Evolutionary conservation across 2,888 invertebrate genomes (phyloP).

Genomic region (Eretmocerus hayati): DNA sequence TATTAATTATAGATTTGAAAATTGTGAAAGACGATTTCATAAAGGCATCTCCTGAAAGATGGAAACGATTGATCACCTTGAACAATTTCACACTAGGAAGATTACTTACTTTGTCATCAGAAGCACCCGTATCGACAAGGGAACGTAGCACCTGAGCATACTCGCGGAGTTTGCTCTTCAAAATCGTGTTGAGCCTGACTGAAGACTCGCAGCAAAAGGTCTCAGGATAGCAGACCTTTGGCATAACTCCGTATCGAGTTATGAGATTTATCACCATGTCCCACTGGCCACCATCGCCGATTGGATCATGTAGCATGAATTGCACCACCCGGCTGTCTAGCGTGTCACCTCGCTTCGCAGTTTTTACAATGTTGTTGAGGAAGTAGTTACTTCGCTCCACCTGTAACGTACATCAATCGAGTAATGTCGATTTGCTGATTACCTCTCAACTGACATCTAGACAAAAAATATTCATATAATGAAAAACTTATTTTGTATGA

Average conservation of each 20-base stretch:
- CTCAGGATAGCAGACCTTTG: conserved; percentile 83
- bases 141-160: conserved; percentile 68
- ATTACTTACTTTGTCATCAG: conserved; percentile 55
- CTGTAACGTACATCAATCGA: too few species aligned
- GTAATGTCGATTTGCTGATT: too few species aligned
- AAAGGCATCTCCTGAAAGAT: neutral
- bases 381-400: conserved; percentile 82
- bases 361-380: conserved; percentile 72
- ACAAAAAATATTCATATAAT: too few species aligned
- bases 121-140: conserved; percentile 54
- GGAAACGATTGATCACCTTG: too few species aligned
- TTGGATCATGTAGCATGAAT: conserved; percentile 72
- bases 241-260: conserved; percentile 80
- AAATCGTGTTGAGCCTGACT: conserved; percentile 66
- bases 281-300: conserved; percentile 85
- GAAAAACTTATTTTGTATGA: too few species aligned
- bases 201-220: conserved; percentile 71
- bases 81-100: too few species aligned
- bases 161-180: conserved; percentile 81
- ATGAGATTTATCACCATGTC: conserved; percentile 85
- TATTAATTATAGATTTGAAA: neutral
- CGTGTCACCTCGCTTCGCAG: conserved; percentile 65
- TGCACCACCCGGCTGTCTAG: conserved; percentile 74
- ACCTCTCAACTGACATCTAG: too few species aligned
- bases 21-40: neutral